Evolutionary conservation across 2,113 vertebrate genomes (phyloP).

Genomic region (Struthio camelus): DNA sequence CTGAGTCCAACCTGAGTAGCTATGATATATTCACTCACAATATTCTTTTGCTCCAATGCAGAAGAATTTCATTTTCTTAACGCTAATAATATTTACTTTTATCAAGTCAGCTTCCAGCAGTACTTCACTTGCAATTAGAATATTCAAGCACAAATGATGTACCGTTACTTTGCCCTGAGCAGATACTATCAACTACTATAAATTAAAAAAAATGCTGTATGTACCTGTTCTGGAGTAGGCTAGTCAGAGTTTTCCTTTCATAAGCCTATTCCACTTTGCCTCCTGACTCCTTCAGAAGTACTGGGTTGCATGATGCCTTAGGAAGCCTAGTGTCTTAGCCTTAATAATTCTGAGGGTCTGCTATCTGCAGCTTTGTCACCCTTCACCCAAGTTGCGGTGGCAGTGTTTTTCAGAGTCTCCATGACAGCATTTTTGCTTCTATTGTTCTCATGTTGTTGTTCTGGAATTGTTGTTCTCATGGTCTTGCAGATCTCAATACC

Average conservation of each 20-base stretch:
- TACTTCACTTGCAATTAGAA: background rate
- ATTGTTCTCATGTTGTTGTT: background rate
- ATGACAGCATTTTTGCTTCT: background rate
- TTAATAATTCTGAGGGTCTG: background rate
- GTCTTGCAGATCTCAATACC: background rate
- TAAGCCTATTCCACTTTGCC: background rate
- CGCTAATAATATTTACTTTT: background rate
- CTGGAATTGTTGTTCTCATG: background rate
- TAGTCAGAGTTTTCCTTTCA: background rate
- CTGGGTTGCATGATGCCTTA: background rate
- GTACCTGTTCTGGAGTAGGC: background rate
- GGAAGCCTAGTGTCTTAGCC: background rate
- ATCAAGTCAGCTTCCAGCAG: background rate
- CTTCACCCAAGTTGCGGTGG: background rate
- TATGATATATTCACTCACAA: background rate
- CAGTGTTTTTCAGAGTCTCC: background rate
- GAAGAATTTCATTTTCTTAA: background rate
- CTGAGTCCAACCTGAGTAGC: background rate
- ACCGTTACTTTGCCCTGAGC: background rate
- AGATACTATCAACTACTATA: background rate
- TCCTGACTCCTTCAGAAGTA: background rate
- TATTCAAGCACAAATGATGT: background rate
- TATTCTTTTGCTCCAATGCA: background rate
- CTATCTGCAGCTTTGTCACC: background rate
- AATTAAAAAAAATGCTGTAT: background rate